phyloP scores from a whole-genome alignment of 2,797 vertebrate genomes.

The Ctenopoma multispine region DNA sequence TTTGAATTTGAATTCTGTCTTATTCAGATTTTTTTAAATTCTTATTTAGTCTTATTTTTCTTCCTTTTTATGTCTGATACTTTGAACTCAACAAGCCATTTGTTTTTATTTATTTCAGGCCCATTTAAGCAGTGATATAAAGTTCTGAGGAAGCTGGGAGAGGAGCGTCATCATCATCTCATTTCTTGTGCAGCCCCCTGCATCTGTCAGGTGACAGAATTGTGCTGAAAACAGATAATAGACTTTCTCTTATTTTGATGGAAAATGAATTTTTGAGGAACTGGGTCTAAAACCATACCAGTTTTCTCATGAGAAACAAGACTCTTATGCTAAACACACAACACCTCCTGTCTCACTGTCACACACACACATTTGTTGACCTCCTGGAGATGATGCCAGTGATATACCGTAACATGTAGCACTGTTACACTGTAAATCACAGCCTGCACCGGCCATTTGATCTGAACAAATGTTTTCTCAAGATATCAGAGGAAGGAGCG shows the following conservation, averaged over 20 bases:
- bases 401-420: constrained; percentile 31
- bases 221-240: neutral
- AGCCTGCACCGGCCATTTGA: constrained; percentile 38
- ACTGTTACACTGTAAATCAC: constrained; percentile 62
- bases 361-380: constrained; percentile 10
- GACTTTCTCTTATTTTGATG: neutral
- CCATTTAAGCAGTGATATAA: constrained; percentile 39
- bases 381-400: constrained; percentile 7
- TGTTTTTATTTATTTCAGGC: constrained; percentile 61
- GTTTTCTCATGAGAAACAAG: neutral
- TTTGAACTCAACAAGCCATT: neutral
- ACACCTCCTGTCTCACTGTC: constrained; percentile 11
- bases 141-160: neutral
- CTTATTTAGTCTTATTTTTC: neutral
- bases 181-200: neutral
- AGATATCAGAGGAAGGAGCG: constrained; percentile 61
- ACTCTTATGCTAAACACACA: neutral
- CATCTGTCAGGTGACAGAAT: constrained; percentile 20
- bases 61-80: neutral
- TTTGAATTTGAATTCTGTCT: too few relatives aligned
- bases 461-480: constrained; percentile 77
- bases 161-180: neutral
- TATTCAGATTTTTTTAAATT: too few relatives aligned
- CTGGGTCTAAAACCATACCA: neutral
- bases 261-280: constrained; percentile 10